Evolutionary conservation across 1,140 invertebrate genomes (phyloP).

Genomic region (Sycobia sp.): DNA sequence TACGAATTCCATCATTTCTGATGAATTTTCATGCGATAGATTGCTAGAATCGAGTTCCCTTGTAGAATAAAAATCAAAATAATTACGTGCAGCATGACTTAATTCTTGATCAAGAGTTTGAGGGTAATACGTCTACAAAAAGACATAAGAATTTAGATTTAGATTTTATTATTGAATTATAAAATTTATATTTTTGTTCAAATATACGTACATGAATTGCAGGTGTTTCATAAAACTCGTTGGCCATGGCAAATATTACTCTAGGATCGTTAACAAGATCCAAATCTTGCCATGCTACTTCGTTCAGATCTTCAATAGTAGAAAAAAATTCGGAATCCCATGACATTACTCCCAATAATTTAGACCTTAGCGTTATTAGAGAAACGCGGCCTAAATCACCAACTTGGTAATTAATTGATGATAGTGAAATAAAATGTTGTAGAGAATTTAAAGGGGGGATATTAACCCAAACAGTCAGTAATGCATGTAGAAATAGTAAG

Average conservation of each 20-base stretch:
- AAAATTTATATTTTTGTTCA: slow-evolving; percentile 23
- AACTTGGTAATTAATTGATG: slow-evolving; percentile 51
- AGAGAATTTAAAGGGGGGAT: slow-evolving; percentile 42
- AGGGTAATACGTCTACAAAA: slow-evolving; percentile 43
- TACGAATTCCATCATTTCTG: slow-evolving; percentile 18
- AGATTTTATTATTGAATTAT: neutral
- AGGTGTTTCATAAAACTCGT: slow-evolving; percentile 50
- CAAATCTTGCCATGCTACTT: slow-evolving; percentile 53
- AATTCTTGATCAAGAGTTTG: slow-evolving; percentile 45
- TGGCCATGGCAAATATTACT: slow-evolving; percentile 52
- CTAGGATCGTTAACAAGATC: slow-evolving; percentile 50
- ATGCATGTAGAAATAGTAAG: slow-evolving; percentile 49
- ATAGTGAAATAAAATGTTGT: slow-evolving; percentile 43
- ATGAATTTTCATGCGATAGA: neutral
- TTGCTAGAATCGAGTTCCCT: slow-evolving; percentile 6
- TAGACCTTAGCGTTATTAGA: slow-evolving; percentile 45
- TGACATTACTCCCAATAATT: slow-evolving; percentile 44
- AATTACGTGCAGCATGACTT: slow-evolving; percentile 38
- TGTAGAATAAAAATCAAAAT: slow-evolving; percentile 40
- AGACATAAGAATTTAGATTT: slow-evolving; percentile 3
- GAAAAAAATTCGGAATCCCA: slow-evolving; percentile 41
- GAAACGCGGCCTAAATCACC: slow-evolving; percentile 56
- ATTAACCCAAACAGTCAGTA: slow-evolving; percentile 42
- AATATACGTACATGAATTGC: slow-evolving; percentile 40
- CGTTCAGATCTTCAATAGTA: slow-evolving; percentile 49